Evolutionary conservation across 1,140 invertebrate genomes (phyloP).

Genomic region (Bombus picipes): DNA sequence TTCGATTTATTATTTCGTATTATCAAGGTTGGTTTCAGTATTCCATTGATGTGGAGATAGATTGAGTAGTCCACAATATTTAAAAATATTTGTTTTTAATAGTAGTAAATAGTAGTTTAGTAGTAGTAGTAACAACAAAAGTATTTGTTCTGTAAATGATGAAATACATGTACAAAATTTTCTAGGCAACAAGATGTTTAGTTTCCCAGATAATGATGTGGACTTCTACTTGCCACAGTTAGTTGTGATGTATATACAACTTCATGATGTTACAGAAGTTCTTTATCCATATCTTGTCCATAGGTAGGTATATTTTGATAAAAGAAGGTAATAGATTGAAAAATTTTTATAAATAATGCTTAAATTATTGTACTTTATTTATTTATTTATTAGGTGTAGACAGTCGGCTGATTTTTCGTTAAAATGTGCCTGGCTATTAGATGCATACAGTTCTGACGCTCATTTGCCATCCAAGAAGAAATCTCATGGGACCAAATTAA

Average conservation of each 20-base stretch:
- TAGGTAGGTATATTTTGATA: conserved; percentile 84
- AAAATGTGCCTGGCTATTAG: conserved; percentile 96
- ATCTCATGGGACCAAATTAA: conserved; percentile 93
- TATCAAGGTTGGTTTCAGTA: not conserved
- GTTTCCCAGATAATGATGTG: conserved; percentile 94
- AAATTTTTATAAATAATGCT: not conserved
- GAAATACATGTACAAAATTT: conserved; percentile 52
- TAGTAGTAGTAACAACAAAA: not conserved
- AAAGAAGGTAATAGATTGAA: not conserved
- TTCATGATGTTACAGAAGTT: conserved; percentile 97
- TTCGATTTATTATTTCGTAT: not conserved
- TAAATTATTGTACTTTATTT: not conserved
- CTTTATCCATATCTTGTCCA: conserved; percentile 96
- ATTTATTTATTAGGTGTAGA: conserved; percentile 88
- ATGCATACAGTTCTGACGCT: conserved; percentile 94
- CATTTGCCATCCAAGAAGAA: conserved; percentile 89
- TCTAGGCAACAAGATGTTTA: conserved; percentile 96
- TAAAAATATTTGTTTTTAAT: not conserved
- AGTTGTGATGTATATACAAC: conserved; percentile 99
- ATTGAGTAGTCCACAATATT: conserved; percentile 16
- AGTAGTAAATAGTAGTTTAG: not conserved
- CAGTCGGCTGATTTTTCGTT: conserved; percentile 97
- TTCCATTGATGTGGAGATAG: conserved; percentile 7
- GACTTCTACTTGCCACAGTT: conserved; percentile 99
- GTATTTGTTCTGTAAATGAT: not conserved